Evolutionary conservation across 1,140 invertebrate genomes (phyloP).

Genomic region (Kradibia gibbosae): DNA sequence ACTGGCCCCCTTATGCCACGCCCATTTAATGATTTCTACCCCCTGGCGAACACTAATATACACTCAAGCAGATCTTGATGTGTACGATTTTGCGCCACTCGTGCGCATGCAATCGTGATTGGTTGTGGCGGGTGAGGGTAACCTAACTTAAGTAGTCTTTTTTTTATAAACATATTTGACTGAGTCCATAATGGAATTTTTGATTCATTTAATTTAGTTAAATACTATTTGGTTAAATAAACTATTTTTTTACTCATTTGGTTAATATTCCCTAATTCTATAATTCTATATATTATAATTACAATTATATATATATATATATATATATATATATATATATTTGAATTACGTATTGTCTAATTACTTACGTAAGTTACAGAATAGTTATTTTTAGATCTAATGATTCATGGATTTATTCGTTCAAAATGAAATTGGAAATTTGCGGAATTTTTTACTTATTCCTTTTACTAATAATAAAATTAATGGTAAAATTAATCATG

Average conservation of each 20-base stretch:
- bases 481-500: too few species aligned
- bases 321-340: too few species aligned
- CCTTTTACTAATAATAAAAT: too few species aligned
- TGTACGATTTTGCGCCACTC: neutral
- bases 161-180: slow-evolving; percentile 53
- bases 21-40: slow-evolving; percentile 75
- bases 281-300: too few species aligned
- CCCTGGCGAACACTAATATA: slow-evolving; percentile 63
- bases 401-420: too few species aligned
- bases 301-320: too few species aligned
- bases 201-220: slow-evolving; percentile 34
- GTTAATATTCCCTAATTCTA: too few species aligned
- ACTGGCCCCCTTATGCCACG: slow-evolving; percentile 69
- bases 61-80: slow-evolving; percentile 50
- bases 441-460: too few species aligned
- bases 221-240: slow-evolving; percentile 11
- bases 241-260: neutral
- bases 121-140: slow-evolving; percentile 4
- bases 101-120: slow-evolving; percentile 10
- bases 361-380: too few species aligned
- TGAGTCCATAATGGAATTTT: slow-evolving; percentile 48
- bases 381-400: too few species aligned
- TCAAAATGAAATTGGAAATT: too few species aligned
- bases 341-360: too few species aligned
- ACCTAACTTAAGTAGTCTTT: slow-evolving; percentile 61